Base-by-base conservation (phyloP, 1,140 invertebrate species). In the Amyelois transitella region DNA sequence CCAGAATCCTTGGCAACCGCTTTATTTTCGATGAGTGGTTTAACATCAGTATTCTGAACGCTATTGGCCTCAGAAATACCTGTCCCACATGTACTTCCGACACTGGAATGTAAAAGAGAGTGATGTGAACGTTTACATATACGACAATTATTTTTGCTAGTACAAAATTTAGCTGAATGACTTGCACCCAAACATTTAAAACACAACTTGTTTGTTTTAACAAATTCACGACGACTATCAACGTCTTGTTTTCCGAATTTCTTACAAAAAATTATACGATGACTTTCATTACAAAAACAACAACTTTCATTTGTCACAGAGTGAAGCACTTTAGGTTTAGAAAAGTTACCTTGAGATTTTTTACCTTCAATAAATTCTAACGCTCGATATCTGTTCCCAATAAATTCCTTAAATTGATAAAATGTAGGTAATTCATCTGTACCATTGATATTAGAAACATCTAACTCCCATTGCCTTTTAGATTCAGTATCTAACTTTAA, bases 151-250 rank as follows among this genome's bases (percentile, higher is more conserved):
- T 45, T 21, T 52, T 32, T 58, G 17, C 44, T 17, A 10, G 17
- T 50, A 45, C 25, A 58, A 28, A 18, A 25, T 6, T 52, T 19
- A 6, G 50, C 59, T 3, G 50, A 57, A 53, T 69, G 67, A 21
- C 58, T 59, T 8, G 8, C 7, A 53, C 60, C 54, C 8, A 70
- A 51, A 49, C 67, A 68, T 50, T 68, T 73, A 55, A 61, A 69
- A 44, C 63, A 69, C 43, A 69, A 58, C 44, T 18, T 48, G 17
- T 58, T 48, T 21, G 58, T 43, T 54, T 62, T 59, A 8, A 63
- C 60, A 63, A 63, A 69, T 18, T 59, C 38, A 44, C 58, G 55
- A 32, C 61, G 58, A 28, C 55, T 28, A 14, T 63, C 51, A 21
- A 51, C 38, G 57, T 59, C 22, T 38, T 55, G 19, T 43, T 59